Conservation (phyloP, 1,140 invertebrate genomes). For the Chymomyza costata region DNA sequence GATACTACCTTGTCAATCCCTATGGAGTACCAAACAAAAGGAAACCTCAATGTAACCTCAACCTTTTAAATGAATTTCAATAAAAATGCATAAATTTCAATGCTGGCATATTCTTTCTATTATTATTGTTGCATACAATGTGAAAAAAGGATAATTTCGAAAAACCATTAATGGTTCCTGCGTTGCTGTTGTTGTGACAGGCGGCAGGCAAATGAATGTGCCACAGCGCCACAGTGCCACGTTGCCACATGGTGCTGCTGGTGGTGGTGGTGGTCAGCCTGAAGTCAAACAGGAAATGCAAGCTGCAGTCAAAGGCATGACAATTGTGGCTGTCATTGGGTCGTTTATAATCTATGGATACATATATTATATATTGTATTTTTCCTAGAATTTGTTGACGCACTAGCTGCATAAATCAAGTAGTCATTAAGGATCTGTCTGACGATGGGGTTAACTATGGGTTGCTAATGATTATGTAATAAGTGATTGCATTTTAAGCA, state of each 20-base stretch:
- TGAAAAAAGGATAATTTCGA: slow-evolving; percentile 70
- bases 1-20: slow-evolving; percentile 1
- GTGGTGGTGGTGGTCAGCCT: slow-evolving; percentile 11
- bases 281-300: slow-evolving; percentile 52
- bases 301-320: slow-evolving; percentile 36
- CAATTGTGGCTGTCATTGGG: slow-evolving; percentile 23
- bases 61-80: slow-evolving; percentile 4
- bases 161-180: slow-evolving; percentile 60
- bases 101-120: too few relatives aligned
- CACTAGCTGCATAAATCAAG: too few relatives aligned
- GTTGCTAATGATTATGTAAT: too few relatives aligned
- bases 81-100: slow-evolving; percentile 42
- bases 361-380: slow-evolving; percentile 53
- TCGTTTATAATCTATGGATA: slow-evolving; percentile 55
- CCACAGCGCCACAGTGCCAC: too few relatives aligned
- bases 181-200: slow-evolving; percentile 65
- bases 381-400: slow-evolving; percentile 52
- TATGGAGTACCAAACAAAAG: slow-evolving; percentile 18
- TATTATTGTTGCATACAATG: slow-evolving; percentile 40
- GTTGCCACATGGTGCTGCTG: slow-evolving; percentile 15
- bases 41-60: slow-evolving; percentile 34
- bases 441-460: too few relatives aligned
- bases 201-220: slow-evolving; percentile 50
- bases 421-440: too few relatives aligned
- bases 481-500: too few relatives aligned